Conservation (phyloP, 2,797 vertebrate genomes). For the Furcifer pardalis region DNA sequence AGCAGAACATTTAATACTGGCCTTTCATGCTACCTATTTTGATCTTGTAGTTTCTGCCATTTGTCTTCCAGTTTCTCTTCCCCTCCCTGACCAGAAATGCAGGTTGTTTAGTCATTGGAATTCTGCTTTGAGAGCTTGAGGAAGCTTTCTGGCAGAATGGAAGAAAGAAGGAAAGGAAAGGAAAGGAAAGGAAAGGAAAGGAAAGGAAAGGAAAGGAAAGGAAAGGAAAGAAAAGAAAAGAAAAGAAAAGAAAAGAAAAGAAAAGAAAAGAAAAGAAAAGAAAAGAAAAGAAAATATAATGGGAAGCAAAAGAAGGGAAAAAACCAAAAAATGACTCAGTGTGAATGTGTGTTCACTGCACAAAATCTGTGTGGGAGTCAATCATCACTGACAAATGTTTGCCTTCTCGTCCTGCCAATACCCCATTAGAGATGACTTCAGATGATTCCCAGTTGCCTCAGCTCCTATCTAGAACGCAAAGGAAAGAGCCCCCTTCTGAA, state of each 20-base stretch:
- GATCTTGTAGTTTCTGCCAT: background rate
- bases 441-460: conserved; percentile 70
- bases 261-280: too few species aligned
- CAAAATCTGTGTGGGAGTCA: conserved; percentile 60
- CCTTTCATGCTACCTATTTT: background rate
- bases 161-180: conserved; percentile 43
- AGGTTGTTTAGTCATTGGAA: conserved; percentile 27
- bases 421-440: conserved; percentile 67
- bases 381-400: conserved; percentile 60
- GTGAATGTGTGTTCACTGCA: background rate
- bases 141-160: conserved; percentile 34
- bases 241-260: too few species aligned
- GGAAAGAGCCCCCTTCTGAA: conserved; percentile 56
- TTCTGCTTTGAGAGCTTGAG: conserved; percentile 34
- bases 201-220: too few species aligned
- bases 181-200: too few species aligned
- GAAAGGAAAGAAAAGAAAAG: too few species aligned
- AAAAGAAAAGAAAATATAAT: too few species aligned
- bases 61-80: background rate
- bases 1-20: background rate
- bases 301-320: too few species aligned
- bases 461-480: conserved; percentile 48
- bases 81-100: background rate
- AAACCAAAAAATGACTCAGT: background rate
- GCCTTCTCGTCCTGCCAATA: conserved; percentile 62